These are phyloP conservation scores for Aspidoscelis tigris DNA, from an alignment of 2,113 vertebrate genomes.

Conservation along the genomic window DNA sequence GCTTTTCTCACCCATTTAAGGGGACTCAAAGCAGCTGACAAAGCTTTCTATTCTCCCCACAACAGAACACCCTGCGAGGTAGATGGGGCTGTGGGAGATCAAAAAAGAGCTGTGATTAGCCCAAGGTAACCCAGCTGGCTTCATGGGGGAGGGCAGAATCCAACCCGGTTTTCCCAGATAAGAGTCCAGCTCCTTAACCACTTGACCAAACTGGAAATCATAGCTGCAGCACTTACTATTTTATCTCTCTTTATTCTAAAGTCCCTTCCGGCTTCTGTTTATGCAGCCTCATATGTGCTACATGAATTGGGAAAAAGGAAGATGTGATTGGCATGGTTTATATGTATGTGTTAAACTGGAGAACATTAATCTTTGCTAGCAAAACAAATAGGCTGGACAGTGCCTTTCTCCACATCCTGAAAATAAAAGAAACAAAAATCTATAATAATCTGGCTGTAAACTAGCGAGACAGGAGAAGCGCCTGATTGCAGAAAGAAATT, in stretches of 20 bases:
- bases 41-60: too few relatives aligned
- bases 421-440: slow-evolving; percentile 21
- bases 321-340: background rate
- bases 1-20: too few relatives aligned
- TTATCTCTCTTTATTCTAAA: background rate
- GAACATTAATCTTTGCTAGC: background rate
- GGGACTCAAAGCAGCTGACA: too few relatives aligned
- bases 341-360: background rate
- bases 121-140: too few relatives aligned
- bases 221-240: background rate
- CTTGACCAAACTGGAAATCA: background rate
- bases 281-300: background rate
- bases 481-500: slow-evolving; percentile 56
- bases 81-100: too few relatives aligned
- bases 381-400: background rate
- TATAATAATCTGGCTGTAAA: slow-evolving; percentile 11
- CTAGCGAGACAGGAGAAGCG: slow-evolving; percentile 23
- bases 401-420: background rate
- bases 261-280: background rate
- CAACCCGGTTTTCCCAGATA: too few relatives aligned
- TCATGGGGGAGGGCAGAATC: too few relatives aligned
- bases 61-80: too few relatives aligned
- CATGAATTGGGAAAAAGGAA: rapidly evolving
- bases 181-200: too few relatives aligned
- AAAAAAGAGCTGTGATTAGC: too few relatives aligned